Percentiles rank a stretch among this genome's conserved stretches.
Evolutionary conservation across 2,113 vertebrate genomes (phyloP).

Genomic region (Formicarius rufipectus): DNA sequence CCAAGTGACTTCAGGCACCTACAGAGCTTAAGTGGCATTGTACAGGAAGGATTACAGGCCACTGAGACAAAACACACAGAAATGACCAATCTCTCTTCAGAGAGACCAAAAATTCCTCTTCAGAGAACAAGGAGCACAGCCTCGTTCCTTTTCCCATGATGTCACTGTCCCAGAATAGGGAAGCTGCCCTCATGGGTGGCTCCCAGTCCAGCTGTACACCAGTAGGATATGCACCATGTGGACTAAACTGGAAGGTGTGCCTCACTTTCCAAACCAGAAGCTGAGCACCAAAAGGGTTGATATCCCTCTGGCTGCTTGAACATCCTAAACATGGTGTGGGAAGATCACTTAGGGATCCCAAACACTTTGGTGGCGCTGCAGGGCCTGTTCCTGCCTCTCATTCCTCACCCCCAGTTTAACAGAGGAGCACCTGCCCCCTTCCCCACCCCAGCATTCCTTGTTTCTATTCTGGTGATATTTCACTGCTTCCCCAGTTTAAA

Average conservation of each 20-base stretch:
- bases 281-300: not conserved
- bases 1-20: not conserved
- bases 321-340: not conserved
- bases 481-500: not conserved
- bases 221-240: not conserved
- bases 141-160: not conserved
- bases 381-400: not conserved
- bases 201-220: not conserved
- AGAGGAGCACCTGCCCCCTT: not conserved
- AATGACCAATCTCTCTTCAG: accelerated
- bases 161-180: not conserved
- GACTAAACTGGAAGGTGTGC: not conserved
- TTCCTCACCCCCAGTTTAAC: not conserved
- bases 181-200: not conserved
- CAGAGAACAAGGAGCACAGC: not conserved
- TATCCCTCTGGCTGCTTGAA: not conserved
- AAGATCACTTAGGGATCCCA: not conserved
- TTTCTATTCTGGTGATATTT: not conserved
- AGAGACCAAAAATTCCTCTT: not conserved
- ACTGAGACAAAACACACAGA: not conserved
- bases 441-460: not conserved
- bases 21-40: not conserved
- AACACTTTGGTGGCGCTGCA: not conserved
- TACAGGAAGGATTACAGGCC: not conserved
- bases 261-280: not conserved